These are phyloP conservation scores for Strongylocentrotus purpuratus DNA, from an alignment of 35 echinoderm and acorn worm species.

Conservation along the genomic window DNA sequence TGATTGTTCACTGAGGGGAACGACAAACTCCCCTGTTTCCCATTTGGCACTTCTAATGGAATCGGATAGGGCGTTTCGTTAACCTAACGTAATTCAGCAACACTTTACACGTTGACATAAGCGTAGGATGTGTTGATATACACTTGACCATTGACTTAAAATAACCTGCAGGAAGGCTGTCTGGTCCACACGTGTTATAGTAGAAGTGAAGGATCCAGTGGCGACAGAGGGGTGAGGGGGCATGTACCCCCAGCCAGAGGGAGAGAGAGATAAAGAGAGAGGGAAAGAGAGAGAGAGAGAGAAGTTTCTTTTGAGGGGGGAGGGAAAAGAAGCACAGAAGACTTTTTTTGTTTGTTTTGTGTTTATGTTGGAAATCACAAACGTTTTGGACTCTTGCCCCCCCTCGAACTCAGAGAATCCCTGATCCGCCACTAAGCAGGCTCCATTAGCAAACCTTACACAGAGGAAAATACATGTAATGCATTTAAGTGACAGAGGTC, in stretches of 20 bases:
- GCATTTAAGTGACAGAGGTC: not conserved
- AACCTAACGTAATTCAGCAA: not conserved
- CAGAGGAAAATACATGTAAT: not conserved
- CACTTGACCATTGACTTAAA: constrained; percentile 8
- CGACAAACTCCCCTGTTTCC: not conserved
- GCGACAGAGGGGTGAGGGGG: too few relatives aligned
- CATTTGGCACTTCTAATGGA: not conserved
- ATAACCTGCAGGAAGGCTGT: not conserved
- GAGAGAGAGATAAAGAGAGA: too few relatives aligned
- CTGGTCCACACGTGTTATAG: not conserved
- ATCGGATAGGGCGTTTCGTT: not conserved
- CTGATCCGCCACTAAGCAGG: not conserved
- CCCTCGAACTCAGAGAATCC: too few relatives aligned
- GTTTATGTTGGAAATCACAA: too few relatives aligned
- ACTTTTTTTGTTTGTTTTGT: too few relatives aligned
- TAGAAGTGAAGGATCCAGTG: too few relatives aligned
- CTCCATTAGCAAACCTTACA: not conserved
- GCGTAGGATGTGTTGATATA: not conserved
- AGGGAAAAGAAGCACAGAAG: too few relatives aligned
- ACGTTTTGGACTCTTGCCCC: too few relatives aligned
- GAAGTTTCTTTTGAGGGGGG: too few relatives aligned
- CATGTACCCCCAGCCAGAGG: too few relatives aligned
- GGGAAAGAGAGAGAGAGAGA: too few relatives aligned
- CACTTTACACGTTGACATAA: not conserved
- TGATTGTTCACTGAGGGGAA: not conserved